Base-by-base conservation (phyloP, 1,140 invertebrate genomes). In the Drosophila prosaltans region DNA sequence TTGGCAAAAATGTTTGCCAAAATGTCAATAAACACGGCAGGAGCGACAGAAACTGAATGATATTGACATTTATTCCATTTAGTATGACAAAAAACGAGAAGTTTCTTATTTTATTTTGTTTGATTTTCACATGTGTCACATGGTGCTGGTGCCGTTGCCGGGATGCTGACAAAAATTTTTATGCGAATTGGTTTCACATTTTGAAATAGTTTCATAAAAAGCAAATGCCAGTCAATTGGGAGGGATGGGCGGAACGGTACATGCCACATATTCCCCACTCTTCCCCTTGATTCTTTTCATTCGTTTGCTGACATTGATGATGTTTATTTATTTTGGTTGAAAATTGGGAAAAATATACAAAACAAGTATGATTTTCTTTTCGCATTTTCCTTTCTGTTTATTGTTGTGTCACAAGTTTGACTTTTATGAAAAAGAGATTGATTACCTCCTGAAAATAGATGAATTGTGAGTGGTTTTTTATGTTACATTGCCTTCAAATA, bases 181-280 rank as follows among this genome's bases (percentile, higher is more conserved):
- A 88, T 88, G 83, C 83, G 83, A 88, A 88, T 89, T 80, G 73
- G 80, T 89, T 89, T 88, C 66, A 79, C 83, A 89, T 88, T 88
- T 88, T 88, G 84, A 88, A 88, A 88, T 88, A 88, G 83, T 88
- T 88, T 88, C 83, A 88, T 88, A 88, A 88, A 88, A 88, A 88
- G 84, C 69, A 86, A 86, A 88, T 80, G 67, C 78, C 80, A 65
- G 43, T 74, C 58, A 28, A 43, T 21, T 61, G 41, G 60, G 60
- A 32, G 41, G 36, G 21, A 10, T 16, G 10, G 7, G 40, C 2
- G 24, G 8, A 40, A 54, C 26, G 32, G n/a, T 5, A 61, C 43
- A 43, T 8, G 62, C 7, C 7, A 21, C 40, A 5, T 10, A 16
- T 10, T 10, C 21, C 32, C 39, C n/a, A 5, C 7, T 26, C 32